Conservation (phyloP, 2,797 vertebrate genomes). For the Emys orbicularis region DNA sequence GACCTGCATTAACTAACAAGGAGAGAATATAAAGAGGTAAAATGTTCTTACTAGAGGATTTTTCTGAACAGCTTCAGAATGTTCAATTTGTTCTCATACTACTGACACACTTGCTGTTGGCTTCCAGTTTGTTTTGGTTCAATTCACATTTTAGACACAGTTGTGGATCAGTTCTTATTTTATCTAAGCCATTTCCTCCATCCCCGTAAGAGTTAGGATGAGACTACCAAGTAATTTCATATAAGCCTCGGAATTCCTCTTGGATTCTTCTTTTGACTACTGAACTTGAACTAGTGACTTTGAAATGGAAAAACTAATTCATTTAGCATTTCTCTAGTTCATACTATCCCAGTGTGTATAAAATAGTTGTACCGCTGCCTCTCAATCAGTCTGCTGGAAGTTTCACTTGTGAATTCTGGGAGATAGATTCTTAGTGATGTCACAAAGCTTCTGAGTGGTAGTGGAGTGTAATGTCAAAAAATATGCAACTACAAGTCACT, state of each 20-base stretch:
- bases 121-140: background rate
- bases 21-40: background rate
- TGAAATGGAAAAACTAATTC: background rate
- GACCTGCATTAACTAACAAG: background rate
- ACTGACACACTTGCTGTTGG: background rate
- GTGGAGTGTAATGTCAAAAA: background rate
- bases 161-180: background rate
- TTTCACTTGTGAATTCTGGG: background rate
- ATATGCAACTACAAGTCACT: background rate
- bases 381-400: background rate
- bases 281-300: background rate
- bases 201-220: background rate
- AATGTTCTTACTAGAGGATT: accelerated
- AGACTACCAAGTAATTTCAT: background rate
- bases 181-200: background rate
- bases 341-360: background rate
- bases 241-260: background rate
- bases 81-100: background rate
- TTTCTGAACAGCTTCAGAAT: background rate
- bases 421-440: background rate
- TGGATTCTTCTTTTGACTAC: background rate
- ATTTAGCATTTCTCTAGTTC: background rate
- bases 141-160: background rate
- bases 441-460: background rate
- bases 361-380: background rate